A percentile compares a stretch with the other conserved stretches of the same genome.
phyloP scores from a whole-genome alignment of 2,113 vertebrate species.

The Paraplagusia blochii region DNA sequence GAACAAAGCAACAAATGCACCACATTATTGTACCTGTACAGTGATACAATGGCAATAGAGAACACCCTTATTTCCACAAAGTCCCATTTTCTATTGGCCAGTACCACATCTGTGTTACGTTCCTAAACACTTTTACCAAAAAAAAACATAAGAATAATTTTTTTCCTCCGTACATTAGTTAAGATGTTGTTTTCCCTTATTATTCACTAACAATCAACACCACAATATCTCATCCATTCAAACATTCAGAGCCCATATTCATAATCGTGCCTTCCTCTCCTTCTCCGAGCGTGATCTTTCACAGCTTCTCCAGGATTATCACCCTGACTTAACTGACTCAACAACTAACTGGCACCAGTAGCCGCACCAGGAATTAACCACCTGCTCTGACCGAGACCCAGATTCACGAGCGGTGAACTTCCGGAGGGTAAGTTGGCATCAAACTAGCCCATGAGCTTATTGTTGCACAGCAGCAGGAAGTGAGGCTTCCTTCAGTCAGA shows the following conservation, averaged over 20 bases:
- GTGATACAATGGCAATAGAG: too few relatives aligned
- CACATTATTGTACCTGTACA: too few relatives aligned
- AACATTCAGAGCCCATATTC: too few relatives aligned
- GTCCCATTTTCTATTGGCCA: too few relatives aligned
- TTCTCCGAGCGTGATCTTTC: constrained; percentile 42
- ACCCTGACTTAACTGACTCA: constrained; percentile 51
- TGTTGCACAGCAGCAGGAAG: constrained; percentile 56
- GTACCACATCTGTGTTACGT: too few relatives aligned
- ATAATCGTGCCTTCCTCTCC: constrained; percentile 18
- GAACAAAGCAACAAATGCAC: too few relatives aligned
- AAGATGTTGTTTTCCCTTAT: too few relatives aligned
- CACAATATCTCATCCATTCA: too few relatives aligned
- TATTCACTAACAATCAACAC: constrained; percentile 1
- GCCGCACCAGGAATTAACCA: constrained; percentile 57
- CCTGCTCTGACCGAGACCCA: constrained; percentile 42
- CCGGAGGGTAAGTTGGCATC: constrained; percentile 37
- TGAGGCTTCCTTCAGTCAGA: constrained; percentile 49
- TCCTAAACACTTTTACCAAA: too few relatives aligned
- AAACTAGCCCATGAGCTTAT: constrained; percentile 46
- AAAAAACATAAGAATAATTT: too few relatives aligned
- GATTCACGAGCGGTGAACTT: constrained; percentile 1
- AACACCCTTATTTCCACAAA: too few relatives aligned
- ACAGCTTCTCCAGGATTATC: constrained; percentile 56
- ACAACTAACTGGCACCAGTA: constrained; percentile 59
- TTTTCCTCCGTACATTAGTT: too few relatives aligned